A percentile compares a stretch with the other conserved stretches of the same genome.
Conservation (phyloP, 2,113 vertebrate genomes). For the Ctenomys sociabilis region DNA sequence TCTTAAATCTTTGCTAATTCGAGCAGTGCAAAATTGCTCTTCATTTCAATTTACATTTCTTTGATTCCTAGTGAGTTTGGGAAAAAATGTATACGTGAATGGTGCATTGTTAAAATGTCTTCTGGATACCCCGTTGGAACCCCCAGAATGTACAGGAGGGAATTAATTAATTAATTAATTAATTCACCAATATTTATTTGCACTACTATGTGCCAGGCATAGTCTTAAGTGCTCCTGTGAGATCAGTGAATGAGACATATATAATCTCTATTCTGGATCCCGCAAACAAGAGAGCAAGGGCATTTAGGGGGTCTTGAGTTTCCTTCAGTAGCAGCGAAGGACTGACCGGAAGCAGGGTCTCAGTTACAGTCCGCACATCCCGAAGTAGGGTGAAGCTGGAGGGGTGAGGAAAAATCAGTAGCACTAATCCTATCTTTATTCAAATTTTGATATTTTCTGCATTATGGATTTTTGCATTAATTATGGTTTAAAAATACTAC, state of each 20-base stretch:
- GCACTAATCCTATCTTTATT: background rate
- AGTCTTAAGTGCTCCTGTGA: background rate
- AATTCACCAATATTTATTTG: background rate
- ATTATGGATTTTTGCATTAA: constrained; percentile 52
- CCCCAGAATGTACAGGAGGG: background rate
- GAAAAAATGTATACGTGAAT: background rate
- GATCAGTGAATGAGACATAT: background rate
- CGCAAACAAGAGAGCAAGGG: background rate
- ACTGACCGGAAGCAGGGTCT: background rate
- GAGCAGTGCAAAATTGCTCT: constrained; percentile 60
- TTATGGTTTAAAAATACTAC: background rate
- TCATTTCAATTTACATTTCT: constrained; percentile 57
- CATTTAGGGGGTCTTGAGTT: background rate
- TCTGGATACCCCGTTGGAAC: background rate
- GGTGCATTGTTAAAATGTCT: constrained; percentile 37
- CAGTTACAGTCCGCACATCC: background rate
- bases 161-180: background rate
- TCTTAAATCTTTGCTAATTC: constrained; percentile 73
- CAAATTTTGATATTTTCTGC: constrained; percentile 58
- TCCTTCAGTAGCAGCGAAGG: background rate
- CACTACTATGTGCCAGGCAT: background rate
- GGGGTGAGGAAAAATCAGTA: constrained; percentile 21
- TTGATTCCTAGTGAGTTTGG: constrained; percentile 48
- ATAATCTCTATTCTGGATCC: background rate
- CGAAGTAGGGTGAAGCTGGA: background rate